Evolutionary conservation across 2,888 invertebrate genomes (phyloP).

Genomic region (Drosophila bunnanda): DNA sequence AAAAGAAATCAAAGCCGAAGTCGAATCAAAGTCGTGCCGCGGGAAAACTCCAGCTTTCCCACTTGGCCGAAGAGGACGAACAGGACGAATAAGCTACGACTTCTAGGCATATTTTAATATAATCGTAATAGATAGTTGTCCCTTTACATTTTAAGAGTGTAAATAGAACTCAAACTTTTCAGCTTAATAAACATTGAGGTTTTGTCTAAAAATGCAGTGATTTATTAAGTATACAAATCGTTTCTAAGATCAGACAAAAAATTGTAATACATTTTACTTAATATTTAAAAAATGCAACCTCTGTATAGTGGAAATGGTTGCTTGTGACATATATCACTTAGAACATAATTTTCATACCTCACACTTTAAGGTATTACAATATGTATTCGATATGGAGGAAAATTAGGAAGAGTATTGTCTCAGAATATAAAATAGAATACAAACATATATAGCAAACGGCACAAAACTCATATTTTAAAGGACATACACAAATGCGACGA

Average conservation of each 20-base stretch:
- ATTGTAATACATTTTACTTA: slow-evolving; percentile 2
- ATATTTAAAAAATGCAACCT: neutral
- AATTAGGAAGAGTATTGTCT: slow-evolving; percentile 26
- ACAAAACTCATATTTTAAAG: slow-evolving; percentile 42
- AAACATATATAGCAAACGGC: slow-evolving; percentile 21
- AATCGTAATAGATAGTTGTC: neutral
- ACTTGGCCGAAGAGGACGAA: slow-evolving; percentile 85
- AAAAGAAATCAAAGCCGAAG: slow-evolving; percentile 42
- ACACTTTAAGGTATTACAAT: slow-evolving; percentile 3
- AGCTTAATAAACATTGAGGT: neutral
- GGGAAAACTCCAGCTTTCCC: slow-evolving; percentile 85
- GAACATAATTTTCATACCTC: slow-evolving; percentile 15
- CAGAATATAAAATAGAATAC: neutral
- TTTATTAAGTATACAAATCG: slow-evolving; percentile 31
- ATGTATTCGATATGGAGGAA: neutral
- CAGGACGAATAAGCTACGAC: slow-evolving; percentile 28
- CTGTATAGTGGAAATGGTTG: neutral
- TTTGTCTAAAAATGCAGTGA: slow-evolving; percentile 1
- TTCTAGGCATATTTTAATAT: neutral
- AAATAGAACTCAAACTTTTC: slow-evolving; percentile 2
- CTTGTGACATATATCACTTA: slow-evolving; percentile 3
- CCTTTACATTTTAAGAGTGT: slow-evolving; percentile 6
- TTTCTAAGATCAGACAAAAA: slow-evolving; percentile 25
- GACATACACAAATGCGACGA: slow-evolving; percentile 40
- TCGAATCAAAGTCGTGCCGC: slow-evolving; percentile 82